Evolutionary conservation across 2,113 vertebrate species (phyloP).

Genomic region (Neotragus moschatus): DNA sequence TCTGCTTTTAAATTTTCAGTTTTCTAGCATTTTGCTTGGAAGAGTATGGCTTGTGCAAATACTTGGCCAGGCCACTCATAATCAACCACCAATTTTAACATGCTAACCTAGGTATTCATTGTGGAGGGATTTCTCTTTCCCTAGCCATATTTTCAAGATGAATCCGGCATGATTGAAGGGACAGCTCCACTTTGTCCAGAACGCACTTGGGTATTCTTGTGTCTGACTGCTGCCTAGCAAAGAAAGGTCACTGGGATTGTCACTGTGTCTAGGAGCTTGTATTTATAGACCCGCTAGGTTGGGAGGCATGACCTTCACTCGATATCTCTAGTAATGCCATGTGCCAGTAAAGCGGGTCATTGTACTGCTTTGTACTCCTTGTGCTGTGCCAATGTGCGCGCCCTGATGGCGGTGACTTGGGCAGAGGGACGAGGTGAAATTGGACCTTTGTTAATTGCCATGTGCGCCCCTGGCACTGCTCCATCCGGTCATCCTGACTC

Average conservation of each 20-base stretch:
- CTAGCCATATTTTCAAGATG: not conserved
- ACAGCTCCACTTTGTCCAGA: not conserved
- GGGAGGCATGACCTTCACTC: constrained; percentile 49
- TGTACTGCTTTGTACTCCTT: constrained; percentile 29
- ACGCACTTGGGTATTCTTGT: not conserved
- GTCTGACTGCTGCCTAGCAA: not conserved
- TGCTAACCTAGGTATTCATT: not conserved
- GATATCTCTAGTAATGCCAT: not conserved
- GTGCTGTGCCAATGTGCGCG: not conserved
- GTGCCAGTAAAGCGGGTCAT: not conserved
- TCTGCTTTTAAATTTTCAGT: not conserved
- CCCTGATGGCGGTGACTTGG: not conserved
- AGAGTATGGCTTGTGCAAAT: not conserved
- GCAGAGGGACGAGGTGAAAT: not conserved
- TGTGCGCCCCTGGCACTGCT: not conserved
- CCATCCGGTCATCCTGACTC: not conserved
- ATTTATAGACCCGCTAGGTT: constrained; percentile 55
- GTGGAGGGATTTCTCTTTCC: not conserved
- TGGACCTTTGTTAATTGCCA: not conserved
- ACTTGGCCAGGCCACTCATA: not conserved
- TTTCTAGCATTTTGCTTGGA: not conserved
- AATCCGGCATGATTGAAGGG: not conserved
- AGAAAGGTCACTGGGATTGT: not conserved
- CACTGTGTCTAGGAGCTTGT: not conserved
- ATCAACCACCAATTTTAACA: rapidly evolving